Conservation (phyloP, 2,797 vertebrate species). For the Pagetopsis macropterus region DNA sequence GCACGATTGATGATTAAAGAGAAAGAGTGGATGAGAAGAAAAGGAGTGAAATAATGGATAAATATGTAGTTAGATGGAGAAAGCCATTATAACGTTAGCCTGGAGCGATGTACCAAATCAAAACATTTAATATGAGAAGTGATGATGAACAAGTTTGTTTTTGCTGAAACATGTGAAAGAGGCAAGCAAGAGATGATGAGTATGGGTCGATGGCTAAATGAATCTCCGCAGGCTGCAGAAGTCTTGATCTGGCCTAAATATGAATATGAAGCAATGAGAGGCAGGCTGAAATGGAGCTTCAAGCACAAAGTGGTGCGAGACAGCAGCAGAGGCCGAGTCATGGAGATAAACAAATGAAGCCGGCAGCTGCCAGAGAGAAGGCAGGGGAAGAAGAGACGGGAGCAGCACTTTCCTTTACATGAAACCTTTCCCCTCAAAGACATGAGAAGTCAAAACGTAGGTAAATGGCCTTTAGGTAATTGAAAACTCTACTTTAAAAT, state of each 20-base stretch:
- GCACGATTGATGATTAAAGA: slow-evolving; percentile 15
- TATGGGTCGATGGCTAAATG: slow-evolving; percentile 25
- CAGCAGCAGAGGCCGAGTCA: slow-evolving; percentile 30
- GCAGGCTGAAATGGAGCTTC: slow-evolving; percentile 40
- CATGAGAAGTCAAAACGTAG: slow-evolving; percentile 82
- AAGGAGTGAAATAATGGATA: slow-evolving; percentile 20
- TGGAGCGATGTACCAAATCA: slow-evolving; percentile 28
- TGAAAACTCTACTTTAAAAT: slow-evolving; percentile 73
- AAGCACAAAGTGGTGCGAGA: slow-evolving; percentile 26
- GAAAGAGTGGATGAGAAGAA: slow-evolving; percentile 12
- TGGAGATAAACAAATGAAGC: slow-evolving; percentile 49
- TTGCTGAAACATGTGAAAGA: slow-evolving; percentile 37
- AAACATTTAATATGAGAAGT: slow-evolving; percentile 36
- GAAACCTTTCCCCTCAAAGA: slow-evolving; percentile 74
- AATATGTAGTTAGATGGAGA: slow-evolving; percentile 42
- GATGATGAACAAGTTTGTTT: slow-evolving; percentile 20
- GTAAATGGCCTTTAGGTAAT: slow-evolving; percentile 90
- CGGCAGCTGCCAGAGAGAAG: slow-evolving; percentile 49
- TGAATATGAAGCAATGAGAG: slow-evolving; percentile 42
- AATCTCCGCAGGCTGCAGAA: slow-evolving; percentile 31
- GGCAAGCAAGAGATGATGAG: slow-evolving; percentile 26
- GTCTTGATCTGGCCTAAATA: slow-evolving; percentile 13
- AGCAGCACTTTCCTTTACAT: slow-evolving; percentile 57
- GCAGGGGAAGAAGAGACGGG: slow-evolving; percentile 28
- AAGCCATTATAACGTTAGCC: slow-evolving; percentile 52